Evolutionary conservation across 2,797 vertebrate genomes (phyloP), one percentile per base, ranked within the genome.

Genomic region (Neomorphus geoffroyi): DNA sequence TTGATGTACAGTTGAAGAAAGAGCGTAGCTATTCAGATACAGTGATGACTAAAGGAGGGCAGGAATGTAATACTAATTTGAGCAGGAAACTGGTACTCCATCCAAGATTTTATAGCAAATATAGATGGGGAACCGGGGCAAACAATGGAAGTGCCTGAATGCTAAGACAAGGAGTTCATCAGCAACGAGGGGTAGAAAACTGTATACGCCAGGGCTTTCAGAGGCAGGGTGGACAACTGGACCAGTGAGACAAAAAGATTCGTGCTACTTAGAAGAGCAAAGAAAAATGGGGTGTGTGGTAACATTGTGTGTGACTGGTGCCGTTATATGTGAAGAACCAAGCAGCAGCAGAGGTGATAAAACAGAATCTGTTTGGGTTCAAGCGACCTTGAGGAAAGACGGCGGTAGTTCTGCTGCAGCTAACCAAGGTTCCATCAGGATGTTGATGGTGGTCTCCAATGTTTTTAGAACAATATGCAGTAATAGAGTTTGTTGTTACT

Each of bases 281-380:
- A 50, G 57, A 23, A 14, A 61, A 65, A 10, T 18, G 41, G 57
- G 17, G 5, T 0, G 0, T 56, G 27, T 62, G 23, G 18, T 16
- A 64, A 11, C 17, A 14, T 10, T 86, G 32, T 7, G 62, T 57
- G 7, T 30, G 15, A 28, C 6, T 35, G 17, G 6, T 23, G 21
- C 13, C 23, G 18, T 11, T 75, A 41, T 46, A 6, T 43, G 8
- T 16, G n/a, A 86, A 69, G 70, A 57, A 32, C 35, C 18, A 75
- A 86, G 62, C 21, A 75, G 35, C 32, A 72, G 27, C 11, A 70
- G 70, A 46, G 8, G 10, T 39, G 66, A 81, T 81, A 50, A 80
- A 85, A 33, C 18, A 50, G 60, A 53, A 37, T 60, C 57, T 72
- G 28, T 60, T 23, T 48, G 45, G 48, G n/a, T 75, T 90, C 69